Percentiles rank a stretch among this genome's conserved stretches.
phyloP scores from a whole-genome alignment of 1,140 invertebrate genomes.

The Batillaria attramentaria region DNA sequence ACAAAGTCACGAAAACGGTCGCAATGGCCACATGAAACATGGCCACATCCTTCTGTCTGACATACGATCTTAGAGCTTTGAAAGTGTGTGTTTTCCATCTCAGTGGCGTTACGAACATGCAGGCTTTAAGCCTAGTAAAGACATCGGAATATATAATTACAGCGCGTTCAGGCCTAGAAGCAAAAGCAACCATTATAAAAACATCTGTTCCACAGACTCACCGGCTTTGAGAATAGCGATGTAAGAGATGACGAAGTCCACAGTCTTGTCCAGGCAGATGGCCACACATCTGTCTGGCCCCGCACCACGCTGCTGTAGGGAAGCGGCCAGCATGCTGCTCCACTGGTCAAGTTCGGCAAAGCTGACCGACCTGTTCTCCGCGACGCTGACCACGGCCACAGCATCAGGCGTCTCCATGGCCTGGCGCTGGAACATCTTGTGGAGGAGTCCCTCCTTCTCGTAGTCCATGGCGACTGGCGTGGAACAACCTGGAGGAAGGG shows the following conservation, averaged over 20 bases:
- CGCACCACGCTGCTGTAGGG: constrained; percentile 55
- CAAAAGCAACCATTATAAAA: too few species aligned
- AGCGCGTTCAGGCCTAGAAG: too few species aligned
- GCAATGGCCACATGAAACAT: too few species aligned
- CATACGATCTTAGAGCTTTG: too few species aligned
- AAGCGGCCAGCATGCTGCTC: constrained; percentile 56
- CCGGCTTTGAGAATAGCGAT: constrained; percentile 74
- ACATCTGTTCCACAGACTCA: too few species aligned
- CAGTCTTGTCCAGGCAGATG: constrained; percentile 72
- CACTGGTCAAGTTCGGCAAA: constrained; percentile 58
- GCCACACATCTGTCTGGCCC: constrained; percentile 65
- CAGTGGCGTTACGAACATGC: too few species aligned
- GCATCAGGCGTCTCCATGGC: constrained; percentile 57
- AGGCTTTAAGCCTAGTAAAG: neutral
- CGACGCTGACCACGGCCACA: constrained; percentile 56
- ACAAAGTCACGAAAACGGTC: too few species aligned
- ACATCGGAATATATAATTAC: neutral
- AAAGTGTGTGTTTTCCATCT: too few species aligned
- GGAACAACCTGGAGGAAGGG: too few species aligned
- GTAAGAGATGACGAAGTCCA: constrained; percentile 71
- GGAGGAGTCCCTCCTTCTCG: constrained; percentile 56
- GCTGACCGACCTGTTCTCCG: constrained; percentile 50
- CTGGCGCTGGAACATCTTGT: constrained; percentile 64
- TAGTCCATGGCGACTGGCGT: constrained; percentile 52
- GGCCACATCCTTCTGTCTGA: constrained; percentile 6